These are phyloP conservation scores for Melangyna quadrimaculata DNA, from an alignment of 2,888 invertebrate species.

Conservation along the genomic window DNA sequence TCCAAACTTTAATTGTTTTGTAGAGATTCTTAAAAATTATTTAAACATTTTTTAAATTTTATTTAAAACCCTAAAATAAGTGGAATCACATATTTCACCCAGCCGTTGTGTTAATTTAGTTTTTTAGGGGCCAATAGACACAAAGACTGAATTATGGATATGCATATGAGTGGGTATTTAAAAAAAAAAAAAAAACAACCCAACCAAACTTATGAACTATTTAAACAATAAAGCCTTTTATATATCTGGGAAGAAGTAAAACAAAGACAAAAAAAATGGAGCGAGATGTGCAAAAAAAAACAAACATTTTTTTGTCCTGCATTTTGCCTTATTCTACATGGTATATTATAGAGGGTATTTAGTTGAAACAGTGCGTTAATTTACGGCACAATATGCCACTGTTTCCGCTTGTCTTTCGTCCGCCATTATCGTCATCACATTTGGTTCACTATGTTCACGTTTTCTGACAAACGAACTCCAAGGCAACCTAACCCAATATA, in stretches of 20 bases:
- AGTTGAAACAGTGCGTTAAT: not conserved
- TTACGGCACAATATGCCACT: not conserved
- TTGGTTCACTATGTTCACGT: constrained; percentile 1
- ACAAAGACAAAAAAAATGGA: not conserved
- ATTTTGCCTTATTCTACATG: not conserved
- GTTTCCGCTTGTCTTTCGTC: constrained; percentile 1
- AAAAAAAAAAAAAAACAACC: not conserved
- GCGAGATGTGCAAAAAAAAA: not conserved
- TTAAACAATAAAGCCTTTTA: not conserved
- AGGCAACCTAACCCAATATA: not conserved
- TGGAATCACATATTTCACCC: too few species aligned
- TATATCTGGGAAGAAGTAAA: not conserved
- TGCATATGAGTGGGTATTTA: not conserved
- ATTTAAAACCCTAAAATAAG: too few species aligned
- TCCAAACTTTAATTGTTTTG: too few species aligned
- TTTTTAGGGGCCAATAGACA: not conserved
- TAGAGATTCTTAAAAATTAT: too few species aligned
- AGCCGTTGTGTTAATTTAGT: not conserved
- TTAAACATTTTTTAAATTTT: too few species aligned
- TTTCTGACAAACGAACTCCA: not conserved
- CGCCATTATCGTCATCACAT: not conserved
- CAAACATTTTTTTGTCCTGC: not conserved
- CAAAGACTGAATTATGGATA: not conserved
- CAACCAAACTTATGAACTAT: not conserved
- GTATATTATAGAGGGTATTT: not conserved